Evolutionary conservation across 2,888 invertebrate species (phyloP), one percentile per base, ranked within the genome.

Genomic region (Drosophila affinis): DNA sequence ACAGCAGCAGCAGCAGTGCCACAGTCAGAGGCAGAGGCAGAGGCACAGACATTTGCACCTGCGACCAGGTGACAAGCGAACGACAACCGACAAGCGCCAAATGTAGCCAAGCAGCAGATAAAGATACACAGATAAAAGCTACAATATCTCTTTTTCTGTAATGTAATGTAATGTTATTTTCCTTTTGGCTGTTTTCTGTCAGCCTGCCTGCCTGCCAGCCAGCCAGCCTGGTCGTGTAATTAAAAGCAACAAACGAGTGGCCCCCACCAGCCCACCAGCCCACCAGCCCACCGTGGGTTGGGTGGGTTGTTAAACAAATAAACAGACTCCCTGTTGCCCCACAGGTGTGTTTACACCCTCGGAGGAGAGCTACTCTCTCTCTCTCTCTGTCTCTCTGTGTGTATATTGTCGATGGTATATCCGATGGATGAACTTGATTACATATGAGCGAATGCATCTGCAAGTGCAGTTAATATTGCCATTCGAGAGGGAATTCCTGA

Each of bases 241-340:
- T 83, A 83, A 89, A 88, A 87, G 69, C 70, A 54, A 60, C 69
- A 87, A 87, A 87, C 84, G 81, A 82, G 89, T 77, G 78, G 58
- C 72, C 70, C 85, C 76, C 86, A 70, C 18, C 18, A 18, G 18
- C 18, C 18, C 18, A 18, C 18, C 18, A 18, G 18, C 18, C 18
- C 18, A 18, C 21, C 21, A 21, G 3, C 24, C 55, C 67, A 61
- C 53, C 72, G 48, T 45, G 29, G 51, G 45, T 17, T 32, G 48
- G 29, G n/a, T 24, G 29, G 51, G 24, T 60, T 78, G 75, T 65
- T 72, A 77, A 69, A 77, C 71, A 81, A 81, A 79, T 61, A 82
- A 82, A 77, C 61, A 85, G 69, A 78, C 57, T 77, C 39, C 39
- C 39, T 39, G 39, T 7, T 14, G 72, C 73, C 68, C 67, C 75